These are phyloP conservation scores for Hyperoplus immaculatus DNA, from an alignment of 2,797 vertebrate genomes.

Conservation along the genomic window DNA sequence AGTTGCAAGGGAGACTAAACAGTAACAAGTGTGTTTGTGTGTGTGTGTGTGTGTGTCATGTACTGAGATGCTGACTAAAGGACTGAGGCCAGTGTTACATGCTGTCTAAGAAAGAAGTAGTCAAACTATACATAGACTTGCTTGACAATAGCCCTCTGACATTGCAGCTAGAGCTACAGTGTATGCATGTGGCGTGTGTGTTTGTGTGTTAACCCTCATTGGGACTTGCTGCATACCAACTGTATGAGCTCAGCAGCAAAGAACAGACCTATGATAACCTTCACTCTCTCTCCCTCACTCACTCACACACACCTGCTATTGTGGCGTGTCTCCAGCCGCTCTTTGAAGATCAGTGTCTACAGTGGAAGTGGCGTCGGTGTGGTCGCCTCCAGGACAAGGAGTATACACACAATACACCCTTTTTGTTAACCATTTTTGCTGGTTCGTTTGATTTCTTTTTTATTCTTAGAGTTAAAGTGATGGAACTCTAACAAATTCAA, in stretches of 20 bases:
- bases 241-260: slow-evolving; percentile 61
- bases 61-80: not conserved
- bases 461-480: not conserved
- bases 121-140: not conserved
- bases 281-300: slow-evolving; percentile 21
- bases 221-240: slow-evolving; percentile 57
- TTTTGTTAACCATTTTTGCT: not conserved
- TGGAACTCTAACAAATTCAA: not conserved
- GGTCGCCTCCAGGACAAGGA: slow-evolving; percentile 8
- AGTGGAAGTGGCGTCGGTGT: not conserved
- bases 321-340: slow-evolving; percentile 1
- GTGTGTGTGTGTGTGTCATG: not conserved
- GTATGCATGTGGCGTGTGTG: too few species aligned
- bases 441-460: slow-evolving; percentile 15
- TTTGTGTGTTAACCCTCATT: slow-evolving; percentile 32
- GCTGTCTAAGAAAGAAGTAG: not conserved
- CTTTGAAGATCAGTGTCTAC: slow-evolving; percentile 48
- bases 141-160: slow-evolving; percentile 23
- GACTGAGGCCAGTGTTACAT: not conserved
- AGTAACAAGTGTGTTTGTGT: not conserved
- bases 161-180: not conserved
- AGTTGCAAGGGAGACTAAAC: not conserved
- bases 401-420: not conserved
- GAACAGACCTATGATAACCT: slow-evolving; percentile 65
- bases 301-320: slow-evolving; percentile 37